phyloP scores from a whole-genome alignment of 2,113 vertebrate species.

The Merops nubicus region DNA sequence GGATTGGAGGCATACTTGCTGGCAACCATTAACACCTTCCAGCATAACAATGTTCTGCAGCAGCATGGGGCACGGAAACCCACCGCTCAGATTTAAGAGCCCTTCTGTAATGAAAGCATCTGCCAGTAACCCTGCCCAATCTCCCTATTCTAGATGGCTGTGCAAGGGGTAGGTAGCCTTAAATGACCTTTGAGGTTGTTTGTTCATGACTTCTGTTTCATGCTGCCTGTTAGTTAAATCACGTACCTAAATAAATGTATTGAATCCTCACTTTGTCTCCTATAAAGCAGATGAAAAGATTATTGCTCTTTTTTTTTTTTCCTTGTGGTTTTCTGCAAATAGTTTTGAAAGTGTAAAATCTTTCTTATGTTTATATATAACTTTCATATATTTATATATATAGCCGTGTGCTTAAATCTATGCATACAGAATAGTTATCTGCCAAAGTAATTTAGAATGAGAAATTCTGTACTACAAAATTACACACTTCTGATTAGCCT shows the following conservation, averaged over 20 bases:
- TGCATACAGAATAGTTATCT: neutral
- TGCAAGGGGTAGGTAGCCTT: neutral
- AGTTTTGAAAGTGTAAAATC: neutral
- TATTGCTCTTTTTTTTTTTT: neutral
- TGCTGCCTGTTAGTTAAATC: neutral
- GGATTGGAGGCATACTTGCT: neutral
- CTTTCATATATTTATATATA: neutral
- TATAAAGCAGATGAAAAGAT: neutral
- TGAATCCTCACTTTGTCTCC: neutral
- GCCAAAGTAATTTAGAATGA: neutral
- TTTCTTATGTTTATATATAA: neutral
- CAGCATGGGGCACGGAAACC: neutral
- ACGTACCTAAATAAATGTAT: neutral
- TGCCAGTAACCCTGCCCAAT: neutral
- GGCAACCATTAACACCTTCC: slow-evolving; percentile 37
- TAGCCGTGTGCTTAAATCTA: neutral
- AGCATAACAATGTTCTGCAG: neutral
- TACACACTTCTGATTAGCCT: slow-evolving; percentile 19
- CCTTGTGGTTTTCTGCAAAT: neutral
- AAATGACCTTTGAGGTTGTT: neutral
- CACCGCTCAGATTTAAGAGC: neutral
- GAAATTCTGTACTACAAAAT: slow-evolving; percentile 18
- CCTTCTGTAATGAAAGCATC: slow-evolving; percentile 19
- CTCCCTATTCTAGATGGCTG: neutral
- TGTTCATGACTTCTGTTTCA: neutral